phyloP scores from a whole-genome alignment of 2,113 vertebrate genomes.

The Bagarius yarrelli region DNA sequence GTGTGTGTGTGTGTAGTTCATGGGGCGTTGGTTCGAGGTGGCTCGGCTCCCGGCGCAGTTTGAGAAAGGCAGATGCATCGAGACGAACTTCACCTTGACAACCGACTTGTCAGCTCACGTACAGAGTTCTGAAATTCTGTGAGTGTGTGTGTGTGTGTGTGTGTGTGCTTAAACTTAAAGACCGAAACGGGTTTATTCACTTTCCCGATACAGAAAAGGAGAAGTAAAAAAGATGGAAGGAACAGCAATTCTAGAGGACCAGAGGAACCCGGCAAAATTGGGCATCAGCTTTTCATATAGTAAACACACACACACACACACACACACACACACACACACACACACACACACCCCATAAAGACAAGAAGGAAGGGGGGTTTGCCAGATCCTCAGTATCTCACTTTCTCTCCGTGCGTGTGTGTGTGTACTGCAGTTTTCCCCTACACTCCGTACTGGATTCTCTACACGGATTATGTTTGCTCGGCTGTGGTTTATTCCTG shows the following conservation, averaged over 20 bases:
- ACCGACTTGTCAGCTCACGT: constrained; percentile 65
- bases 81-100: constrained; percentile 71
- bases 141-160: constrained; percentile 48
- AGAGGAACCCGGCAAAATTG: constrained; percentile 82
- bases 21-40: constrained; percentile 78
- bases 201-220: constrained; percentile 68
- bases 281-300: constrained; percentile 82
- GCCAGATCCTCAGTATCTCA: neutral
- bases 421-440: constrained; percentile 75
- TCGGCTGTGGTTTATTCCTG: constrained; percentile 86
- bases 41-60: constrained; percentile 73
- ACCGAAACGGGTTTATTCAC: neutral
- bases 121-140: constrained; percentile 72
- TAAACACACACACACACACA: constrained; percentile 48
- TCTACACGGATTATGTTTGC: constrained; percentile 86
- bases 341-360: neutral
- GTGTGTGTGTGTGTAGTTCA: constrained; percentile 63
- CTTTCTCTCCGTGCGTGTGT: neutral
- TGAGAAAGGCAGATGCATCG: constrained; percentile 73
- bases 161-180: neutral
- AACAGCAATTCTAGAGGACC: constrained; percentile 72
- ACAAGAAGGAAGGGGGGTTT: neutral
- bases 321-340: neutral
- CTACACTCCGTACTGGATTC: constrained; percentile 83
- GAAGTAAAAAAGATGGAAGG: constrained; percentile 76